Evolutionary conservation across 2,797 vertebrate species (phyloP), one percentile per base, ranked within the genome.

Genomic region (Odontamblyopus rebecca): DNA sequence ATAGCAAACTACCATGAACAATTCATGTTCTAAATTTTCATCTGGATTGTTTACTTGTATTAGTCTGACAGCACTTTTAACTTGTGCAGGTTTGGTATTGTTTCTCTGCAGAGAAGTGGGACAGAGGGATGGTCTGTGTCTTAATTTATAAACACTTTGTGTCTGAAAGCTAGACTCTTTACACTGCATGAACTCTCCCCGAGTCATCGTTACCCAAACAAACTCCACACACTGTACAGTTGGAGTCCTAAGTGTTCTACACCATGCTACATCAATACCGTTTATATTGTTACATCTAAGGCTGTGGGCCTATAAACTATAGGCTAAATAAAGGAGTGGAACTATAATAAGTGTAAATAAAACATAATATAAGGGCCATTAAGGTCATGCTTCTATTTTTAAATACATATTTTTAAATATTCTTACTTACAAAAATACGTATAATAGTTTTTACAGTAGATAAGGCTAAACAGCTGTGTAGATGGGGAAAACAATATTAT

Each of bases 131-230:
- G 76, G n/a, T 67, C 72, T 76, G 54, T 85, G 75, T 76, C 59
- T 85, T 75, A 82, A 86, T 79, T 73, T 83, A 68, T 79, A 84
- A 88, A 79, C 76, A 84, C 66, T 41, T 8, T 64, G 59, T 63
- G 78, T 87, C 80, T 89, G 79, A 67, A 77, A 77, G 75, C 60
- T 61, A 75, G 72, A 76, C 74, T 78, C 62, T 62, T 29, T 41
- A 72, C 78, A 86, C 66, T 41, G 68, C 70, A 30, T 76, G 74
- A 77, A 77, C 72, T 80, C 63, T 78, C 50, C 62, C 57, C 63
- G 60, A 51, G 16, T 73, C 57, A 60, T 68, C 71, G 71, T 53
- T 12, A 23, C 71, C 66, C 77, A 65, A 78, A 72, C n/a, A 69
- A 15, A 6, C 59, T 63, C 64, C 48, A 13, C 6, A 29, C 2